Conservation (phyloP, 1,140 invertebrate species). For the Anastrepha ludens region DNA sequence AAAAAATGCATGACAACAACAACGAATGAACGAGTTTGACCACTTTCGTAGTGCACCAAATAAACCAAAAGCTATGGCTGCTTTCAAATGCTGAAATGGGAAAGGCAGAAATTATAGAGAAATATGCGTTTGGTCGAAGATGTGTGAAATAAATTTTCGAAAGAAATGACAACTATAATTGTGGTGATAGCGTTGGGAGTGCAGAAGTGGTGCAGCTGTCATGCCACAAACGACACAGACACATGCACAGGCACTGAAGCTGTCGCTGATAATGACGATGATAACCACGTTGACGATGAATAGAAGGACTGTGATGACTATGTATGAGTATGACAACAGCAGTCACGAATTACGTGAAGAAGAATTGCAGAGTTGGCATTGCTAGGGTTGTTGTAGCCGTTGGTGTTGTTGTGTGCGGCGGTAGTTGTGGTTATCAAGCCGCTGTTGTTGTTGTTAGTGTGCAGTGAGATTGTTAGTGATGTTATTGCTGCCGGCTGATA, state of each 20-base stretch:
- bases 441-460: neutral
- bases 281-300: neutral
- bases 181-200: too few relatives aligned
- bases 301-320: neutral
- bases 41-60: neutral
- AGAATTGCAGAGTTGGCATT: neutral
- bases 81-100: neutral
- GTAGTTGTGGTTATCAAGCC: neutral
- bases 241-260: neutral
- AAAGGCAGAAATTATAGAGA: neutral
- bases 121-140: neutral
- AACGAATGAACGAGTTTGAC: neutral
- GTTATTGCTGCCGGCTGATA: slow-evolving; percentile 44
- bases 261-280: slow-evolving; percentile 40
- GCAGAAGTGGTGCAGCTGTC: neutral
- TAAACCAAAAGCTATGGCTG: neutral
- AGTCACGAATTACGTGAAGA: slow-evolving; percentile 20
- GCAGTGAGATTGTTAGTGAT: neutral
- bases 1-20: neutral
- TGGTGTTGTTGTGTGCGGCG: neutral
- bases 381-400: neutral
- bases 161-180: slow-evolving; percentile 11
- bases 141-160: neutral
- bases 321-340: neutral
- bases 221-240: neutral